Evolutionary conservation across 2,113 vertebrate species (phyloP), one percentile per base, ranked within the genome.

Genomic region (Falcunculus frontatus): DNA sequence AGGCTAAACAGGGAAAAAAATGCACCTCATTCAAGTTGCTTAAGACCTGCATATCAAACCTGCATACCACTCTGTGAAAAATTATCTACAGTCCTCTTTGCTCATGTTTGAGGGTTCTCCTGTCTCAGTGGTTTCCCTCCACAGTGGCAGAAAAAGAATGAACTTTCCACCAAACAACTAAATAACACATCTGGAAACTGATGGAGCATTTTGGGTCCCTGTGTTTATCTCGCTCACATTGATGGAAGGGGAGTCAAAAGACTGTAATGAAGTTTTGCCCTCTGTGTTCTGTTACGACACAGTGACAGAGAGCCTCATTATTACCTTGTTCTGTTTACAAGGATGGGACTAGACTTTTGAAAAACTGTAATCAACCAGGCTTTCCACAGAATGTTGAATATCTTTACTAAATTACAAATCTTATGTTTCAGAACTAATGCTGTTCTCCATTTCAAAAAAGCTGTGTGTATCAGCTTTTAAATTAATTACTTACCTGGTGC

Each of bases 301-400:
- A 82, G 92, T 97, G 97, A 97, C 97, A 95, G 92, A 98, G 90
- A 95, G 91, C 53, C 87, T 97, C 97, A 97, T 98, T 98, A 97
- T 94, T 91, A 92, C 95, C 89, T 76, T 90, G 57, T 90, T 96
- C 84, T 95, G 62, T 85, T 97, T 97, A 97, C 20, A 27, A 97
- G 87, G 84, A 94, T 86, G 57, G 42, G 70, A 89, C 77, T 91
- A 96, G 75, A 52, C 55, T 91, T 97, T 42, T 94, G 72, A 94
- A 81, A 96, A 96, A 56, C 64, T 74, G 74, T 70, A 88, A 91
- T 95, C 90, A 93, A 89, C 33, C 29, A 83, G 80, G 62, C 39
- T 83, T 94, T 93, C 76, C 75, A 84, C 72, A 72, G 47, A 86
- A 55, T 42, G 44, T 19, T 70, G 84, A 92, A 39, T 80, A 52